phyloP scores from a whole-genome alignment of 2,888 invertebrate species.

The Hesperia comma region DNA sequence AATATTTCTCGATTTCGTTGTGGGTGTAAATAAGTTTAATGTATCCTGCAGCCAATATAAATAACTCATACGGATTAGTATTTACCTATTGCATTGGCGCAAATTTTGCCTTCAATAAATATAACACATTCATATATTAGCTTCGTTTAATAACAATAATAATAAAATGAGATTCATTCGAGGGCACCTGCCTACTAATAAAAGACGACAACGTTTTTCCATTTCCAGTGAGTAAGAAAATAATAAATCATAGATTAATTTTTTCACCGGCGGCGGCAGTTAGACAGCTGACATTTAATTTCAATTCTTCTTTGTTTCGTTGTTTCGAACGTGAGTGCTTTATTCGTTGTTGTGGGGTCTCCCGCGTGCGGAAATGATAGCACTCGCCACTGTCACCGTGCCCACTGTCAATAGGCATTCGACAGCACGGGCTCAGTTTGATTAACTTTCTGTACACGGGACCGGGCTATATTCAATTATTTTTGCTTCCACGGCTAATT shows the following conservation, averaged over 20 bases:
- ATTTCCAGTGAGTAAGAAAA: conserved; percentile 45
- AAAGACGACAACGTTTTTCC: conserved; percentile 16
- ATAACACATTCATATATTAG: background rate
- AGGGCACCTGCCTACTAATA: conserved; percentile 3
- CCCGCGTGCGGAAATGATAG: conserved; percentile 52
- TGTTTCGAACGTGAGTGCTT: conserved; percentile 52
- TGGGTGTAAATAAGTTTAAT: no score
- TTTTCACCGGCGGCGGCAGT: conserved; percentile 52
- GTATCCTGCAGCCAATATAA: no score
- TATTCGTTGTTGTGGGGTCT: conserved; percentile 53
- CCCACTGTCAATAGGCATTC: conserved; percentile 49
- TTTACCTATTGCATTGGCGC: no score
- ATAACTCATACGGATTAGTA: no score
- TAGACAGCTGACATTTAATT: conserved; percentile 64
- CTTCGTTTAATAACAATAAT: background rate
- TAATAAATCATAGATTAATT: conserved; percentile 51
- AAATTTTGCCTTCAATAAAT: background rate
- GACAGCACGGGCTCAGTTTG: conserved; percentile 50
- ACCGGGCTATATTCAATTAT: conserved; percentile 40
- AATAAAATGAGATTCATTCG: conserved; percentile 21
- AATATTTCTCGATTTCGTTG: no score
- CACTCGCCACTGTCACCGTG: conserved; percentile 5
- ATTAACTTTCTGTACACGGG: conserved; percentile 49
- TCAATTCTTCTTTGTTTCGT: conserved; percentile 61
- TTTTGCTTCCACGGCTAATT: conserved; percentile 37